Evolutionary conservation across 1,140 invertebrate species (phyloP), one percentile per base, ranked within the genome.

Genomic region (Cryptotermes secundus): DNA sequence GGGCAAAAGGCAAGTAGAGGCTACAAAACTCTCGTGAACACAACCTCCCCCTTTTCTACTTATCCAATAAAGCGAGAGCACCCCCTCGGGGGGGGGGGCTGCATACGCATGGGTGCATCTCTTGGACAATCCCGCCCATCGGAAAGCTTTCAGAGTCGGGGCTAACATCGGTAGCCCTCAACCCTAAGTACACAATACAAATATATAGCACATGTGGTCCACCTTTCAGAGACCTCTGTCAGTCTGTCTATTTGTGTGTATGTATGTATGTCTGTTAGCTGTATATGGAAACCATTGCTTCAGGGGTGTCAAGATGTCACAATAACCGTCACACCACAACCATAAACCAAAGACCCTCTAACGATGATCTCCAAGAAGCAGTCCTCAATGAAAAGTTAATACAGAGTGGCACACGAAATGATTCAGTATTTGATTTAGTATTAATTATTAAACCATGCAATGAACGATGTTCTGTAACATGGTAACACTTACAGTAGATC

Each of bases 171-270:
- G 59, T 19, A 59, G 12, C 53, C 53, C 53, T 59, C 53, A 59
- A 59, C 59, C 59, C 59, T 72, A 72, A 72, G 59, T 72, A 72
- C 59, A 72, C 59, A 72, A 72, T 72, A 72, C 59, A 72, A 72
- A 72, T 72, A n/a, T 31, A 31, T 31, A 14, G 59, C 59, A 72
- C 59, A 72, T 72, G 59, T 72, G 59, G 59, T 72, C 59, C 59
- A 72, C 59, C 59, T 72, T 72, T 72, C 59, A 26, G n/a, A 72
- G 59, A 72, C n/a, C 26, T 72, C 26, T 72, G 59, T 72, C 59
- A 9, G 26, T 72, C 59, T 31, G 59, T 65, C 59, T 26, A 26
- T 65, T 26, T n/a, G 59, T 65, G 2, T 65, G 53, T 59, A 12
- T 59, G 59, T 72, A 72, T 72, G 59, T 31, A 72, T n/a, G 59